A percentile compares a stretch with the other conserved stretches of the same genome.
Conservation (phyloP, 2,888 invertebrate genomes). For the Tyria jacobaeae region DNA sequence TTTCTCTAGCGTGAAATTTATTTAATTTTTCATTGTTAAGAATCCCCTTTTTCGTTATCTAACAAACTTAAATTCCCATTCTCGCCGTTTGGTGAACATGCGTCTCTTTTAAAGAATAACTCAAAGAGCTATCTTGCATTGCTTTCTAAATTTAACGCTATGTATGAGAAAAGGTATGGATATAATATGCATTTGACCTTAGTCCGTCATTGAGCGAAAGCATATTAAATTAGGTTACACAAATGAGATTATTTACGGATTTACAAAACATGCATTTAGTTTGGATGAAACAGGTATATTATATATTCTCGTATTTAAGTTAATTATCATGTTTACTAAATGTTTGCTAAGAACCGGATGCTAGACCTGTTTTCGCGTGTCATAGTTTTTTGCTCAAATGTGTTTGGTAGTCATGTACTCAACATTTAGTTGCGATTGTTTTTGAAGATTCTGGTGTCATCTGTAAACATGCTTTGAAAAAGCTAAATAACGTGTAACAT, state of each 20-base stretch:
- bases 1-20: too few relatives aligned
- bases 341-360: conserved; percentile 24
- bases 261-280: not conserved
- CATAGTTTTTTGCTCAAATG: conserved; percentile 12
- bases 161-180: conserved; percentile 31
- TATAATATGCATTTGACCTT: conserved; percentile 22
- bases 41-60: too few relatives aligned
- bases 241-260: conserved; percentile 24
- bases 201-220: conserved; percentile 33
- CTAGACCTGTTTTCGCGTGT: conserved; percentile 22
- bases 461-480: too few relatives aligned
- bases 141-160: conserved; percentile 20
- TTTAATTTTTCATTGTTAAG: too few relatives aligned
- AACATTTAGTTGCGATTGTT: conserved; percentile 9
- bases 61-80: too few relatives aligned
- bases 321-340: conserved; percentile 54
- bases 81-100: too few relatives aligned
- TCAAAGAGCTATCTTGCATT: not conserved
- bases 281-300: conserved; percentile 22
- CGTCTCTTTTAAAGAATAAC: not conserved
- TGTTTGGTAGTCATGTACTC: conserved; percentile 19
- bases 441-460: not conserved
- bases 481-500: too few relatives aligned
- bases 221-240: conserved; percentile 27
- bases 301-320: conserved; percentile 23